Evolutionary conservation across 2,797 vertebrate species (phyloP).

Genomic region (Gallinago solitaria): DNA sequence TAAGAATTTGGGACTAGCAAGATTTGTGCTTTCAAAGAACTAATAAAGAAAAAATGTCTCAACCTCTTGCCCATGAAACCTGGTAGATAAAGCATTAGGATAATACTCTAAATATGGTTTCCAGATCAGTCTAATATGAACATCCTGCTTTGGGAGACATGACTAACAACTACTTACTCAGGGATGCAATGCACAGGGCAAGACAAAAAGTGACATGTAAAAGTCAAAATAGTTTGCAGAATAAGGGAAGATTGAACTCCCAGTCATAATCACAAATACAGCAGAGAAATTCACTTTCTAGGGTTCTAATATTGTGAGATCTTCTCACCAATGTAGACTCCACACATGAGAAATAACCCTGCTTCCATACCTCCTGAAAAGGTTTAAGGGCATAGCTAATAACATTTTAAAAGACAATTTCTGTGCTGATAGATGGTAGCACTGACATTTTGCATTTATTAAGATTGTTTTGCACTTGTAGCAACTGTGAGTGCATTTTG

Average conservation of each 20-base stretch:
- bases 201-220: neutral
- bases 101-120: neutral
- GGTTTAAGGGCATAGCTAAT: constrained; percentile 3
- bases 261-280: neutral
- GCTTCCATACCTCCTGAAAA: neutral
- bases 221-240: neutral
- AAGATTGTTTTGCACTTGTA: neutral
- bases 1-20: neutral
- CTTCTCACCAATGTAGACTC: neutral
- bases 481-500: neutral
- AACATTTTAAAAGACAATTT: neutral
- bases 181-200: neutral
- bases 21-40: neutral
- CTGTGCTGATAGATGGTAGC: neutral
- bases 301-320: neutral
- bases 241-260: neutral
- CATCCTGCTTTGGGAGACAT: neutral
- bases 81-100: neutral
- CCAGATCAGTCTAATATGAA: neutral
- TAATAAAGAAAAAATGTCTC: neutral
- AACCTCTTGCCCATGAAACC: neutral
- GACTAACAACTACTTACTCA: neutral
- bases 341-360: neutral
- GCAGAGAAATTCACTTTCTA: neutral
- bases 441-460: constrained; percentile 32